phyloP scores from a whole-genome alignment of 2,113 vertebrate genomes.

The Dascyllus trimaculatus region DNA sequence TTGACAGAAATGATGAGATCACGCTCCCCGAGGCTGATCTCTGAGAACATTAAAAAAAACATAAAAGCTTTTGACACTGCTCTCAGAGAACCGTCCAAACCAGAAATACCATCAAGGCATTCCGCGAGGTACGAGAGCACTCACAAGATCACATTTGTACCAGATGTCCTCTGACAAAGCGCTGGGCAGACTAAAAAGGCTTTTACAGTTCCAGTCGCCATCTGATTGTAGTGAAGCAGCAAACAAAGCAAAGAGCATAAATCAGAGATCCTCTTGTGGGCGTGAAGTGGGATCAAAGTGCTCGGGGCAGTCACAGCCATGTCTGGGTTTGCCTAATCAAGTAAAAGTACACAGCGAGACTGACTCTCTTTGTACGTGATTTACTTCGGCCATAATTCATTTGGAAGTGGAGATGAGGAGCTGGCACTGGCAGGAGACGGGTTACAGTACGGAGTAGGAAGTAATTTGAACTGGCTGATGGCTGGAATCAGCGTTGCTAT shows the following conservation, averaged over 20 bases:
- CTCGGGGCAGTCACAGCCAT: conserved; percentile 39
- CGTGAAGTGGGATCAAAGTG: conserved; percentile 64
- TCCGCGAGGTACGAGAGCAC: conserved; percentile 4
- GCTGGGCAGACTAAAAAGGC: conserved; percentile 5
- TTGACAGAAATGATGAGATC: background rate
- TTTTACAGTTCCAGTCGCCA: conserved; percentile 19
- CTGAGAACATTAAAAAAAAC: conserved; percentile 1
- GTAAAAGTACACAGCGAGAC: conserved; percentile 54
- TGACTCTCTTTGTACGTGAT: conserved; percentile 44
- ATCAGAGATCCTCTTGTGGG: conserved; percentile 41
- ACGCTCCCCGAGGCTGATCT: conserved; percentile 5
- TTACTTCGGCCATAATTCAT: conserved; percentile 60
- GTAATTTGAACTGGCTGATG: conserved; percentile 20
- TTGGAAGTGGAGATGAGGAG: conserved; percentile 38
- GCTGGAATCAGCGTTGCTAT: conserved; percentile 6
- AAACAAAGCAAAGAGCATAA: conserved; percentile 52
- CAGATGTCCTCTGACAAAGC: conserved; percentile 25
- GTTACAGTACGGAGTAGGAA: conserved; percentile 25
- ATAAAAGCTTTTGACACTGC: conserved; percentile 29
- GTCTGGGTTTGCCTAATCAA: conserved; percentile 64
- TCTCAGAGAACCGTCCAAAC: background rate
- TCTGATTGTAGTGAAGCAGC: conserved; percentile 36
- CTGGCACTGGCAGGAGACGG: conserved; percentile 11
- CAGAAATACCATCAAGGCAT: conserved; percentile 25
- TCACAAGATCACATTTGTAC: background rate